A percentile compares a stretch with the other conserved stretches of the same genome.
phyloP scores from a whole-genome alignment of 2,113 vertebrate species.

The Cavia aperea region DNA sequence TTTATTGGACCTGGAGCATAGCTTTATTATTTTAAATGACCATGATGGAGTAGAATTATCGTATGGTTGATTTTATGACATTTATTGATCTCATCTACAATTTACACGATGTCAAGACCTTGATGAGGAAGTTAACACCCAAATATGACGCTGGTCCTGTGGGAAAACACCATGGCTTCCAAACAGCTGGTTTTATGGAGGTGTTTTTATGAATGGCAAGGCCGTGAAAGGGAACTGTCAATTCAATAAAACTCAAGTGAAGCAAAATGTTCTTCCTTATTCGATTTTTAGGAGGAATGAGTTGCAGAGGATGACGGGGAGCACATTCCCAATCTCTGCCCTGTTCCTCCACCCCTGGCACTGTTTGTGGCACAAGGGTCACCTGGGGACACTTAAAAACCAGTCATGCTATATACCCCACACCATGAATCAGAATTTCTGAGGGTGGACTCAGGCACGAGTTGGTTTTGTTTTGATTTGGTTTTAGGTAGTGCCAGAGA shows the following conservation, averaged over 20 bases:
- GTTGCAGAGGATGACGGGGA: neutral
- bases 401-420: neutral
- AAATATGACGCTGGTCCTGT: conserved; percentile 21
- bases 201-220: neutral
- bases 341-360: neutral
- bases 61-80: conserved; percentile 17
- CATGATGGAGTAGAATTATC: conserved; percentile 13
- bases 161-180: conserved; percentile 34
- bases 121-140: conserved; percentile 36
- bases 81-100: conserved; percentile 30
- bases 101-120: conserved; percentile 24
- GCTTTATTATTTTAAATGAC: conserved; percentile 38
- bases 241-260: neutral
- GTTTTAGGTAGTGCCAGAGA: neutral
- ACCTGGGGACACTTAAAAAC: neutral
- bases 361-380: neutral
- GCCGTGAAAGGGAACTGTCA: neutral
- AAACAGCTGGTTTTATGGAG: neutral
- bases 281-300: conserved; percentile 25
- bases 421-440: conserved; percentile 1
- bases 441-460: neutral
- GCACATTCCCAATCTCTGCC: neutral
- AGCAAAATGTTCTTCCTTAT: conserved; percentile 32
- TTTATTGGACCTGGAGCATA: conserved; percentile 18
- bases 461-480: neutral